Evolutionary conservation across 2,797 vertebrate genomes (phyloP), one percentile per base, ranked within the genome.

Genomic region (Megaceryle alcyon): DNA sequence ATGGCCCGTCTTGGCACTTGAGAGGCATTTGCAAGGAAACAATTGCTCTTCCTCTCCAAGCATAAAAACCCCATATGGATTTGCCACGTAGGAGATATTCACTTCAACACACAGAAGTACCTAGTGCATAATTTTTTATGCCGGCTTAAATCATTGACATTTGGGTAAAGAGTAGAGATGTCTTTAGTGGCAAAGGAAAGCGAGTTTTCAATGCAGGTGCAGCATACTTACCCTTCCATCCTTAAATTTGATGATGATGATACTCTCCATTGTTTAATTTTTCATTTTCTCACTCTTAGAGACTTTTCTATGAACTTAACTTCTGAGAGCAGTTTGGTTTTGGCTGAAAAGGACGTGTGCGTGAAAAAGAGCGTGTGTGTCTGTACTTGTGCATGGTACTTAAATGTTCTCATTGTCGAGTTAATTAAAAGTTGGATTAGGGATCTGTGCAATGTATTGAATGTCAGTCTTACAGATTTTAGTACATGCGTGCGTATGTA

Each of bases 21-120:
- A n/a, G n/a, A n/a, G n/a, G n/a, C n/a, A n/a, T n/a, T n/a, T n/a
- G n/a, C n/a, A n/a, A n/a, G n/a, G n/a, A n/a, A n/a, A n/a, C n/a
- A n/a, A n/a, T n/a, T n/a, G n/a, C n/a, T n/a, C n/a, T n/a, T n/a
- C n/a, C n/a, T n/a, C n/a, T n/a, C n/a, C n/a, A n/a, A n/a, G n/a
- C n/a, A n/a, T n/a, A n/a, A n/a, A n/a, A n/a, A n/a, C n/a, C n/a
- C n/a, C n/a, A n/a, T n/a, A n/a, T n/a, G n/a, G n/a, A n/a, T n/a
- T n/a, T n/a, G n/a, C n/a, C n/a, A n/a, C 14, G 3, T 41, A 68
- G 75, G 76, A 96, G 96, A 90, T 59, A 70, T 15, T 91, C 69
- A 82, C 18, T 95, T 90, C 83, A 93, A 61, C 76, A 63, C 88
- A 89, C 8, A 37, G 41, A 21, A 35, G 8, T 53, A 37, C 46